Conservation (phyloP, 2,888 invertebrate genomes). For the Craniophora ligustri region DNA sequence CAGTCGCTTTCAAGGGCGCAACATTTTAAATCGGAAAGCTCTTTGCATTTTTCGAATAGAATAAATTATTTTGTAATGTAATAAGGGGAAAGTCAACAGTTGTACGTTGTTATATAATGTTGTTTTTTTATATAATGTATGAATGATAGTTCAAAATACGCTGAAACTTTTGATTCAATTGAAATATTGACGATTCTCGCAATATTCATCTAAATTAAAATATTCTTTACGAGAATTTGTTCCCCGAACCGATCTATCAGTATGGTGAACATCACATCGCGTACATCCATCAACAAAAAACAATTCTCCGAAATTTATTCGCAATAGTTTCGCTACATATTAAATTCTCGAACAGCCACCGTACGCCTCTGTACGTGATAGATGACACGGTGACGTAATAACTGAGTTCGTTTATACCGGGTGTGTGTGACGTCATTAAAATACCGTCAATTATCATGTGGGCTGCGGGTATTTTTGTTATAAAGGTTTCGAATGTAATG, state of each 20-base stretch:
- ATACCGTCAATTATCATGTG: conserved; percentile 35
- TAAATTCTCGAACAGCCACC: conserved; percentile 36
- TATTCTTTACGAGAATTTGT: too few relatives aligned
- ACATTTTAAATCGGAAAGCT: neutral
- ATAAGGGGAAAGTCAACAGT: too few relatives aligned
- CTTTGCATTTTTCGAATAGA: neutral
- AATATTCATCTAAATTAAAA: too few relatives aligned
- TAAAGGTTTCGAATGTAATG: conserved; percentile 3
- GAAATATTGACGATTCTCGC: too few relatives aligned
- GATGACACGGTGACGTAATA: conserved; percentile 40
- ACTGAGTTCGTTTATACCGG: conserved; percentile 36
- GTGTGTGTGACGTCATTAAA: conserved; percentile 46
- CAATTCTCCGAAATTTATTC: conserved; percentile 14
- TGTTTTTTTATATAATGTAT: too few relatives aligned
- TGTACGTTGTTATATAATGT: too few relatives aligned
- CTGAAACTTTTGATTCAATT: too few relatives aligned
- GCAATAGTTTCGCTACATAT: conserved; percentile 36
- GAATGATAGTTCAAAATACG: too few relatives aligned
- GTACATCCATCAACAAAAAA: conserved; percentile 30
- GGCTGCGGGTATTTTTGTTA: conserved; percentile 28
- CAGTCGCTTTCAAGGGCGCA: conserved; percentile 7
- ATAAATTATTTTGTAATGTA: neutral
- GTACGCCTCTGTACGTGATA: conserved; percentile 34
- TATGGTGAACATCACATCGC: neutral
- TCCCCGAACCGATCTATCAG: too few relatives aligned